A percentile compares a stretch with the other conserved stretches of the same genome.
These are phyloP conservation scores for Choreutis nemorana DNA, from an alignment of 2,888 invertebrate species.

Conservation along the genomic window DNA sequence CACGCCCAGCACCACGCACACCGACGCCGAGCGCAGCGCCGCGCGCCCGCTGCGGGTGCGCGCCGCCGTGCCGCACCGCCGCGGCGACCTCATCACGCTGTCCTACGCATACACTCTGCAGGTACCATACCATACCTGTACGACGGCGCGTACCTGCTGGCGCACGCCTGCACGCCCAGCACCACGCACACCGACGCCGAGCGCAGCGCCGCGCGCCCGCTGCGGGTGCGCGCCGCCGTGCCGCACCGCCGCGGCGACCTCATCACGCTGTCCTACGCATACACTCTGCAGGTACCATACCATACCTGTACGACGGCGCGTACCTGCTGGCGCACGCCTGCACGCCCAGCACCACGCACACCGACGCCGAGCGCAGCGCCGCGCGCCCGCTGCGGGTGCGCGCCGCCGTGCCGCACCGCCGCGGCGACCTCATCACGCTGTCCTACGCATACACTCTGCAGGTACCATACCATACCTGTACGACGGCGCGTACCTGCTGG, in stretches of 20 bases:
- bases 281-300: constrained; percentile 71
- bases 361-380: constrained; percentile 63
- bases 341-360: constrained; percentile 76
- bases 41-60: constrained; percentile 68
- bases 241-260: constrained; percentile 64
- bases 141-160: constrained; percentile 74
- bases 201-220: constrained; percentile 41
- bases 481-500: constrained; percentile 74
- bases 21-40: constrained; percentile 63
- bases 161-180: constrained; percentile 78
- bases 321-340: constrained; percentile 80
- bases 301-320: constrained; percentile 69
- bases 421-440: constrained; percentile 70
- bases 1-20: constrained; percentile 76
- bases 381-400: constrained; percentile 68
- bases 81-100: constrained; percentile 70
- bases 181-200: constrained; percentile 78
- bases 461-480: constrained; percentile 64
- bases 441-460: constrained; percentile 80
- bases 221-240: constrained; percentile 70
- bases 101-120: constrained; percentile 80
- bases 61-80: constrained; percentile 63
- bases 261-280: constrained; percentile 76
- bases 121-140: constrained; percentile 64
- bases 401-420: constrained; percentile 63